phyloP scores from a whole-genome alignment of 2,113 vertebrate species.

The Chloropsis cyanopogon region DNA sequence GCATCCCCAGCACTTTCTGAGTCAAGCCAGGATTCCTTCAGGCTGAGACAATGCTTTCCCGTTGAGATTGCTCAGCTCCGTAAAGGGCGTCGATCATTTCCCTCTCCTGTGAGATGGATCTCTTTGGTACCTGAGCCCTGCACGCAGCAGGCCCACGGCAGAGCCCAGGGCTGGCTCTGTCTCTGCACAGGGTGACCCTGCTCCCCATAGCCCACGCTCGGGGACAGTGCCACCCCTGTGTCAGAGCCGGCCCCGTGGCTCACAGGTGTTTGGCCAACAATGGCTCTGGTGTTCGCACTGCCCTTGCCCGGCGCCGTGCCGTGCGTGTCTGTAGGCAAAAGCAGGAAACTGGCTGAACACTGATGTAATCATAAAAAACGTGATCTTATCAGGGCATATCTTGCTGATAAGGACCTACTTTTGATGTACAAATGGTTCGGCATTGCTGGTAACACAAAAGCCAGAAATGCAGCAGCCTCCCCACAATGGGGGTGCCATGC shows the following conservation, averaged over 20 bases:
- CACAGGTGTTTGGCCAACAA: rapidly evolving
- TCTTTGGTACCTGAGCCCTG: not conserved
- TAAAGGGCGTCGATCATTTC: rapidly evolving
- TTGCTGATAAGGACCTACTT: conserved; percentile 40
- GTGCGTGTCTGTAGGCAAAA: not conserved
- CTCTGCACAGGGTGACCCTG: rapidly evolving
- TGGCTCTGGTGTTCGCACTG: rapidly evolving
- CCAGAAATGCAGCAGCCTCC: not conserved
- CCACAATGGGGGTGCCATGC: not conserved
- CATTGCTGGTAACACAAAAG: conserved; percentile 20
- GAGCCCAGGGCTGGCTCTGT: not conserved
- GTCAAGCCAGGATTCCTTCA: rapidly evolving
- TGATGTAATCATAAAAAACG: not conserved
- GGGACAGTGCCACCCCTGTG: not conserved
- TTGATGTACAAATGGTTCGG: not conserved
- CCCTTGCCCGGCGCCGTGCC: not conserved
- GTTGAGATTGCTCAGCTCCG: not conserved
- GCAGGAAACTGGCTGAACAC: not conserved
- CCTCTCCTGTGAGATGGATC: not conserved
- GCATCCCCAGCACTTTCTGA: not conserved
- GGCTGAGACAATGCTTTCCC: not conserved
- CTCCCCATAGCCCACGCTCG: rapidly evolving
- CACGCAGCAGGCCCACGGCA: not conserved
- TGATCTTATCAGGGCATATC: not conserved
- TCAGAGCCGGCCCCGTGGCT: rapidly evolving